These are phyloP conservation scores for Calliphora vomitoria DNA, from an alignment of 2,888 invertebrate genomes.

Conservation along the genomic window DNA sequence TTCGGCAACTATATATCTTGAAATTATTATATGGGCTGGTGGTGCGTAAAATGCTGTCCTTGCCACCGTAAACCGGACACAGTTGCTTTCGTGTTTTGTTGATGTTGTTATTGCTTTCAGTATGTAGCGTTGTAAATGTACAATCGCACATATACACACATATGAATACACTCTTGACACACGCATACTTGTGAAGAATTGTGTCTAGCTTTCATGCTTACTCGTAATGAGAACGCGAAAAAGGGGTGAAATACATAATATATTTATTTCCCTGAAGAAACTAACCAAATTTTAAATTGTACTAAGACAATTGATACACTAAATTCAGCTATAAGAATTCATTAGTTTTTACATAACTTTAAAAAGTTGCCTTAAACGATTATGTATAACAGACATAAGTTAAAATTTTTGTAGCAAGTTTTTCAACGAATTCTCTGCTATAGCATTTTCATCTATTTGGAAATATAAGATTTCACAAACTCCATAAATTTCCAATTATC, in stretches of 20 bases:
- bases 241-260: slow-evolving; percentile 2
- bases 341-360: too few species aligned
- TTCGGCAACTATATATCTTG: slow-evolving; percentile 64
- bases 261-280: too few species aligned
- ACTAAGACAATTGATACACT: too few species aligned
- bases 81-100: slow-evolving; percentile 33
- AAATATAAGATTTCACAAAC: too few species aligned
- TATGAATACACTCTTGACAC: background rate
- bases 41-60: slow-evolving; percentile 72
- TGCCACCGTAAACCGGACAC: slow-evolving; percentile 52
- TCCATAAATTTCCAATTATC: too few species aligned
- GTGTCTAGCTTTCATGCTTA: background rate
- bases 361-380: too few species aligned
- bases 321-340: too few species aligned
- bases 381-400: too few species aligned
- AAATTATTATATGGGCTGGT: slow-evolving; percentile 71
- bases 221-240: background rate
- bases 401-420: too few species aligned
- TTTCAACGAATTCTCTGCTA: too few species aligned
- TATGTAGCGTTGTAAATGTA: background rate
- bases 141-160: background rate
- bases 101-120: background rate
- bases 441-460: too few species aligned
- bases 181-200: slow-evolving; percentile 17
- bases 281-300: too few species aligned